Conservation (phyloP, 1,140 invertebrate genomes). For the Conus ventricosus region DNA sequence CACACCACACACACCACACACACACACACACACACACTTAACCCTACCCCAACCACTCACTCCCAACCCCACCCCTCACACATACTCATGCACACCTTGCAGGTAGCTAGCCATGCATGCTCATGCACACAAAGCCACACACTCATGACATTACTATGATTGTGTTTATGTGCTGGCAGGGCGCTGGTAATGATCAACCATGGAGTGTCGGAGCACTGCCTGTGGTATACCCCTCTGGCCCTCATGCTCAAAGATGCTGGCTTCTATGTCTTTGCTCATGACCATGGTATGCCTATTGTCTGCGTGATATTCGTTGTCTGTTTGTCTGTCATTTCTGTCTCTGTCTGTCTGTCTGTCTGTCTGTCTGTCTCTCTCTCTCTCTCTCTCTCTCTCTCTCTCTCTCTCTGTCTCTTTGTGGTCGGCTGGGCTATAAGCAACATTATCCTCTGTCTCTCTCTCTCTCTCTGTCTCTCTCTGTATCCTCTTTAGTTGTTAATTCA, state of each 20-base stretch:
- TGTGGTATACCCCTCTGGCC: constrained; percentile 72
- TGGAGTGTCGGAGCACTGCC: constrained; percentile 75
- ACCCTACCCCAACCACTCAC: no score
- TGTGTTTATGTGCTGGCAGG: constrained; percentile 60
- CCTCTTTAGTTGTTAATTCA: no score
- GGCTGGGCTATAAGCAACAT: no score
- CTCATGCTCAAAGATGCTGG: constrained; percentile 61
- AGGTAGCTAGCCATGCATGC: neutral
- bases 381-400: neutral
- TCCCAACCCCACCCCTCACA: neutral
- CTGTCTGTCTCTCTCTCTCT: neutral
- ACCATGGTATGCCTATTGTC: constrained; percentile 70
- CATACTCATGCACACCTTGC: neutral
- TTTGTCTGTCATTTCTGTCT: neutral
- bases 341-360: neutral
- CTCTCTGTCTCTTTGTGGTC: neutral
- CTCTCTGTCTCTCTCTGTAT: no score
- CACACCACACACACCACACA: no score
- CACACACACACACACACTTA: no score
- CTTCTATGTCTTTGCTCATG: constrained; percentile 75
- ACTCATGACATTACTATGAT: neutral
- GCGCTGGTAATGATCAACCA: constrained; percentile 74
- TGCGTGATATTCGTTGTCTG: no score
- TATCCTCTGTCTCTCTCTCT: no score
- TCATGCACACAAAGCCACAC: neutral